Conservation (phyloP, 53 echinoderm and acorn worm species). For the Paracentrotus lividus region DNA sequence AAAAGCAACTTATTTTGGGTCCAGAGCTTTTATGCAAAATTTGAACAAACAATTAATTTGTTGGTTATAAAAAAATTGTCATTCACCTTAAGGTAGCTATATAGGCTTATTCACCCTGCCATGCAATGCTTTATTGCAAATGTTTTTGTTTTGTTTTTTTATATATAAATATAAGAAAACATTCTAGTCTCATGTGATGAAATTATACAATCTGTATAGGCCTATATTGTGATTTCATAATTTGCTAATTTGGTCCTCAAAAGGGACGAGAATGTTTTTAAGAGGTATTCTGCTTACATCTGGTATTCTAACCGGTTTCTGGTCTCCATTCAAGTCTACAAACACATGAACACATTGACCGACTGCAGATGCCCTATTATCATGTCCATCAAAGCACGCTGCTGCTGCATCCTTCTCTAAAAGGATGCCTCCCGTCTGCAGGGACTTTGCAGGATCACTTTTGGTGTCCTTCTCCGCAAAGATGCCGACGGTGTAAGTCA, state of each 20-base stretch:
- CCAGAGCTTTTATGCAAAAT: no score
- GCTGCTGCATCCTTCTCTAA: background rate
- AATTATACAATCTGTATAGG: background rate
- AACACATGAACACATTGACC: conserved; percentile 92
- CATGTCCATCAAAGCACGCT: conserved; percentile 42
- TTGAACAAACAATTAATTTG: no score
- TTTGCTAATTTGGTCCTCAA: conserved; percentile 54
- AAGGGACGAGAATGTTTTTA: conserved; percentile 15
- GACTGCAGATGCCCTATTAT: conserved; percentile 79
- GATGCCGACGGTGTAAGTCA: conserved; percentile 85
- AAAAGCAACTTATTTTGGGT: no score
- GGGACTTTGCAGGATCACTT: background rate
- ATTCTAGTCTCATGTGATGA: no score
- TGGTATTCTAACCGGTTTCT: conserved; percentile 59
- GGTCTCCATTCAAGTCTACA: conserved; percentile 77
- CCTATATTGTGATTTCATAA: background rate
- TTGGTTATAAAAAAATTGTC: no score
- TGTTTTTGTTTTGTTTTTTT: no score
- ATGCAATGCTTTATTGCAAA: no score
- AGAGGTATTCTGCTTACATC: conserved; percentile 27
- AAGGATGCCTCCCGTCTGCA: background rate
- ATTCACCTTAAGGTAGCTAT: no score
- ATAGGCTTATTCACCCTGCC: no score
- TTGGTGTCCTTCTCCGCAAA: conserved; percentile 71
- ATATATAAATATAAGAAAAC: no score